phyloP scores from a whole-genome alignment of 2,797 vertebrate species.

The Gadopsis bispinosus region DNA sequence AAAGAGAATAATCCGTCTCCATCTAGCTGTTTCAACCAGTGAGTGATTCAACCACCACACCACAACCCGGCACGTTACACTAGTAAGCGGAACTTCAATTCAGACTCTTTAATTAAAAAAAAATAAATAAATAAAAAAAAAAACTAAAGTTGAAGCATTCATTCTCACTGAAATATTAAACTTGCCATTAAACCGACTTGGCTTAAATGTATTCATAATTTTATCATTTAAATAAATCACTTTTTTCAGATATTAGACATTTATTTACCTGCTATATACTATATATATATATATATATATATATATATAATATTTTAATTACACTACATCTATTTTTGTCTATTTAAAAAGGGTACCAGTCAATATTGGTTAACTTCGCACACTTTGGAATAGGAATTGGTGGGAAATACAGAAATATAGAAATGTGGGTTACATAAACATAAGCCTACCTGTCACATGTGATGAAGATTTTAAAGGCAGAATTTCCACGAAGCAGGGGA shows the following conservation, averaged over 20 bases:
- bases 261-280: too few relatives aligned
- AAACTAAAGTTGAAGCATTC: too few relatives aligned
- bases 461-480: slow-evolving; percentile 44
- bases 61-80: too few relatives aligned
- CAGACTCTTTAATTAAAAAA: too few relatives aligned
- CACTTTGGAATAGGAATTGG: background rate
- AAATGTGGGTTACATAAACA: slow-evolving; percentile 53
- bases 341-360: background rate
- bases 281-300: too few relatives aligned
- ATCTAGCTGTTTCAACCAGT: too few relatives aligned
- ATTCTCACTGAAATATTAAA: background rate
- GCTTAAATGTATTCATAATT: background rate
- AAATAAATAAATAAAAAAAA: too few relatives aligned
- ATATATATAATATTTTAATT: too few relatives aligned
- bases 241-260: too few relatives aligned
- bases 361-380: background rate
- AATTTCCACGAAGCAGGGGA: slow-evolving; percentile 36
- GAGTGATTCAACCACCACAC: too few relatives aligned
- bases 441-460: slow-evolving; percentile 49
- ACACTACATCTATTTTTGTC: background rate
- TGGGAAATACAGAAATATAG: background rate
- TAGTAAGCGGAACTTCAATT: background rate
- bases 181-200: background rate
- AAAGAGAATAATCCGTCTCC: too few relatives aligned
- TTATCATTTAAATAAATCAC: too few relatives aligned